These are phyloP conservation scores for Tribolium madens DNA, from an alignment of 1,140 invertebrate genomes.

Conservation along the genomic window DNA sequence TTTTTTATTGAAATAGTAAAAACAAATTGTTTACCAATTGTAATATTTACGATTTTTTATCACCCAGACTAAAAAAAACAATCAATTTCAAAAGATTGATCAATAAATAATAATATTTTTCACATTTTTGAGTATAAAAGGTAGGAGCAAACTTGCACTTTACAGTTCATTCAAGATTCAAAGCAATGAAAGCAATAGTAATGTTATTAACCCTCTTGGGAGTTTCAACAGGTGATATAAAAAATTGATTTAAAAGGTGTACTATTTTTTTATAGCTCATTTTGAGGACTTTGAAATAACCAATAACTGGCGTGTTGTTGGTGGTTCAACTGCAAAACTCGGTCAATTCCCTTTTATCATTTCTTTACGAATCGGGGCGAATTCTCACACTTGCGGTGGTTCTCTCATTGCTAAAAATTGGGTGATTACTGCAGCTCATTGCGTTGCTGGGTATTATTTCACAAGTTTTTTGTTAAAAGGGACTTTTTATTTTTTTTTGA, in stretches of 20 bases:
- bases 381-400: slow-evolving; percentile 67
- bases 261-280: not conserved
- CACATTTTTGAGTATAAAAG: not conserved
- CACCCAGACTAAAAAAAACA: not conserved
- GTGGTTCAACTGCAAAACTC: not conserved
- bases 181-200: not conserved
- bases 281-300: not conserved
- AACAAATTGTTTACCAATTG: not conserved
- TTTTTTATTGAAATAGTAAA: not conserved
- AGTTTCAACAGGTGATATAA: not conserved
- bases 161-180: not conserved
- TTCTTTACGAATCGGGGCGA: slow-evolving; percentile 39
- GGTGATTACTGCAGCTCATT: slow-evolving; percentile 73
- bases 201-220: not conserved
- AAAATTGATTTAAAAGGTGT: not conserved
- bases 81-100: not conserved
- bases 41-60: not conserved
- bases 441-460: slow-evolving; percentile 63
- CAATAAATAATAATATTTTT: not conserved
- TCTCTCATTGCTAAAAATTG: slow-evolving; percentile 69
- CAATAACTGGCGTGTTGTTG: not conserved
- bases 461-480: not conserved
- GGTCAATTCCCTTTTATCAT: slow-evolving; percentile 40
- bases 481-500: not conserved
- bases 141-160: not conserved